phyloP scores from a whole-genome alignment of 2,113 vertebrate species.

The Daphoenositta chrysoptera region DNA sequence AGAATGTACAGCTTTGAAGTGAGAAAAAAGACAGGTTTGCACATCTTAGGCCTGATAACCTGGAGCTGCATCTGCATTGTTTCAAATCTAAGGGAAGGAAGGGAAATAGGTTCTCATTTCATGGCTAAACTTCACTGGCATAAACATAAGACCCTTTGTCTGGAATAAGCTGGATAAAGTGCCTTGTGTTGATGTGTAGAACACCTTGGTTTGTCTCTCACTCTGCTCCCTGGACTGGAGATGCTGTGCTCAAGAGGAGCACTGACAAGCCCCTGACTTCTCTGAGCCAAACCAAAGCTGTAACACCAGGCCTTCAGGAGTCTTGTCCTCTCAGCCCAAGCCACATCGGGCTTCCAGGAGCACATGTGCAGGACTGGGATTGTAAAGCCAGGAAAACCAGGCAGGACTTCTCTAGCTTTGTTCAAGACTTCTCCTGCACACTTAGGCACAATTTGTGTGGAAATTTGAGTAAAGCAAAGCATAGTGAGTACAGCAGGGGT shows the following conservation, averaged over 20 bases:
- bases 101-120: not conserved
- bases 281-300: not conserved
- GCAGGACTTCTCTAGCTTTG: not conserved
- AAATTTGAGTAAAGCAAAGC: not conserved
- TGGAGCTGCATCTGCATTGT: not conserved
- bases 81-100: not conserved
- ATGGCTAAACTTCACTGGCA: not conserved
- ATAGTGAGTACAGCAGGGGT: not conserved
- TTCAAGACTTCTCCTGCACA: not conserved
- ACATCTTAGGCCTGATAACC: not conserved
- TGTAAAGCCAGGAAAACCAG: not conserved
- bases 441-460: not conserved
- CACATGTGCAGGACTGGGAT: rapidly evolving
- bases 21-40: not conserved
- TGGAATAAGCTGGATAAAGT: not conserved
- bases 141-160: not conserved
- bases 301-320: not conserved
- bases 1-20: not conserved
- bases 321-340: not conserved
- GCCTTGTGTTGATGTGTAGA: not conserved
- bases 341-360: not conserved
- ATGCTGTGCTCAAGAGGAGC: not conserved
- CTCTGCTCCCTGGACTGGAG: not conserved
- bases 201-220: not conserved
- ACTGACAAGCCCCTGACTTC: not conserved